A percentile compares a stretch with the other conserved stretches of the same genome.
Conservation (phyloP, 2,113 vertebrate genomes). For the Ciconia maguari region DNA sequence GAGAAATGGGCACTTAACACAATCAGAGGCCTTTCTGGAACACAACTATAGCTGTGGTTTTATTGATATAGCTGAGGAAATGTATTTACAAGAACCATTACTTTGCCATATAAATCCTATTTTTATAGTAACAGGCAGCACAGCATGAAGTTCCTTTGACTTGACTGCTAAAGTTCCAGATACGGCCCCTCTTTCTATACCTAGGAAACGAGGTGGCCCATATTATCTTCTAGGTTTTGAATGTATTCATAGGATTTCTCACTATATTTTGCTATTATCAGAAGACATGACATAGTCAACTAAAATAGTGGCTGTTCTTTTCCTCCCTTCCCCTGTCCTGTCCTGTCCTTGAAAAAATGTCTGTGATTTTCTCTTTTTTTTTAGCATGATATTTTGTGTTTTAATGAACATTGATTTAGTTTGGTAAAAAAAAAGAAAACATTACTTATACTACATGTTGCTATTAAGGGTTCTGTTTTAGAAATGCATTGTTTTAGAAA, state of each 20-base stretch:
- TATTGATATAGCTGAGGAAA: background rate
- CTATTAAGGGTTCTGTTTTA: background rate
- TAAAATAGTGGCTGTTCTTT: background rate
- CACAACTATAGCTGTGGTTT: background rate
- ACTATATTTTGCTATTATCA: background rate
- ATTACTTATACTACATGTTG: background rate
- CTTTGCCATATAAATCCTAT: background rate
- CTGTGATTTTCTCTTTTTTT: background rate
- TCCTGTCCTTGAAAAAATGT: background rate
- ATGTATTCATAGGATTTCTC: background rate
- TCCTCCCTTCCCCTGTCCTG: background rate
- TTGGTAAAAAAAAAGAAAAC: background rate
- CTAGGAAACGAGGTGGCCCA: background rate
- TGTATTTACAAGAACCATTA: background rate
- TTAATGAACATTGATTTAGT: background rate
- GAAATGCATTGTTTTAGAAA: background rate
- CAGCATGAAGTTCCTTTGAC: background rate
- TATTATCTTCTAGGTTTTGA: background rate
- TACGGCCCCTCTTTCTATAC: rapidly evolving
- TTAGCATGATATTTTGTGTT: background rate
- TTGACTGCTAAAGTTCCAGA: background rate
- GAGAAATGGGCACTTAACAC: background rate
- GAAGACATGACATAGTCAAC: background rate
- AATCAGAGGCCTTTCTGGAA: background rate
- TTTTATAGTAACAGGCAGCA: background rate